A percentile compares a stretch with the other conserved stretches of the same genome.
phyloP scores from a whole-genome alignment of 2,113 vertebrate genomes.

The Talpa occidentalis region DNA sequence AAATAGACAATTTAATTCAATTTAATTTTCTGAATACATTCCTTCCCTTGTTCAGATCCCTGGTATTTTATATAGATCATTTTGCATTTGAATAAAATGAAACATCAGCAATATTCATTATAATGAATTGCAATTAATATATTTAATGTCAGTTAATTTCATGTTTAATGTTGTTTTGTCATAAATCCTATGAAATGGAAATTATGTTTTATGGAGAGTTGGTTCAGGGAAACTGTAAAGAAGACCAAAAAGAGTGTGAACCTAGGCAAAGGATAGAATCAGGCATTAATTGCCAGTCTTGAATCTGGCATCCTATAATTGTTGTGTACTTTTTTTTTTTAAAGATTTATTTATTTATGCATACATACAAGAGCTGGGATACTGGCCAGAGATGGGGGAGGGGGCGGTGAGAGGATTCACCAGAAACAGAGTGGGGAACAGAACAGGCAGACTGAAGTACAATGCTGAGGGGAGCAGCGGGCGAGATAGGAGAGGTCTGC shows the following conservation, averaged over 20 bases:
- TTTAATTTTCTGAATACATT: slow-evolving; percentile 42
- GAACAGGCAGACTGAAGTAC: too few relatives aligned
- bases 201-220: slow-evolving; percentile 26
- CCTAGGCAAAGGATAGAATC: neutral
- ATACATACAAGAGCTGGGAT: too few relatives aligned
- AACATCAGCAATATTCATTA: slow-evolving; percentile 27
- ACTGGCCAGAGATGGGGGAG: too few relatives aligned
- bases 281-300: neutral
- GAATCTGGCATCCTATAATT: neutral
- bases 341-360: too few relatives aligned
- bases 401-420: too few relatives aligned
- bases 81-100: neutral
- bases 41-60: neutral
- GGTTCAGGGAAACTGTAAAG: neutral
- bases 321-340: too few relatives aligned
- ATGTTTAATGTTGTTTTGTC: neutral
- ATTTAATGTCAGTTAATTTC: slow-evolving; percentile 33
- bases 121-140: neutral
- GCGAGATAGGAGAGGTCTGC: too few relatives aligned
- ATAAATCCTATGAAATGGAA: neutral
- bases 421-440: too few relatives aligned
- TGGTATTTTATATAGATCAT: neutral
- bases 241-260: neutral
- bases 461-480: too few relatives aligned
- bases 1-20: slow-evolving; percentile 21